Conservation (phyloP, 2,113 vertebrate genomes). For the Caloenas nicobarica region DNA sequence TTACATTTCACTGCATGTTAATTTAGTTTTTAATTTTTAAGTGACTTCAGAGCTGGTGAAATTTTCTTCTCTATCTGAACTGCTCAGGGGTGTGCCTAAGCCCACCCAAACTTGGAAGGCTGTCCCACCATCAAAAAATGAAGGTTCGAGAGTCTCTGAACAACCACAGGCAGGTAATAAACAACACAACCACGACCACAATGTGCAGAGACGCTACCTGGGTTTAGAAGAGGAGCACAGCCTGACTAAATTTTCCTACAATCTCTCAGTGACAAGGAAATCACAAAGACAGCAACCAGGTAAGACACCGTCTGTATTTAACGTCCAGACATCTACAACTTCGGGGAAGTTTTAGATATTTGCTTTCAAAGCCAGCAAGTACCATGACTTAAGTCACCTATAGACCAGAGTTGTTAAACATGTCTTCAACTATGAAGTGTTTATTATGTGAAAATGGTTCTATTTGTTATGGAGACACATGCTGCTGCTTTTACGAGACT, state of each 20-base stretch:
- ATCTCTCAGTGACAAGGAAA: background rate
- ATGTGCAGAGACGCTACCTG: background rate
- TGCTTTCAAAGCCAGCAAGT: background rate
- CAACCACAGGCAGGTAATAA: background rate
- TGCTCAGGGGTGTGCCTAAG: background rate
- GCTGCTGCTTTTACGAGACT: background rate
- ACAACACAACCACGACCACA: background rate
- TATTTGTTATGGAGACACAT: background rate
- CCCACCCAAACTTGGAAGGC: background rate
- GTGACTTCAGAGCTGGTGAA: background rate
- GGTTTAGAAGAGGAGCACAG: background rate
- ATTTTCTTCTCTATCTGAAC: background rate
- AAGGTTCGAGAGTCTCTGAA: background rate
- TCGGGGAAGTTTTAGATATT: background rate
- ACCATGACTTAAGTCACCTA: background rate
- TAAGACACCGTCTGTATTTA: background rate
- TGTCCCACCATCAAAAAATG: background rate
- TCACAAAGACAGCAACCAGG: background rate
- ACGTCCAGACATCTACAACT: background rate
- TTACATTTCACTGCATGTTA: conserved; percentile 48
- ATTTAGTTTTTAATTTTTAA: conserved; percentile 37
- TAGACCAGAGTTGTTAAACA: background rate
- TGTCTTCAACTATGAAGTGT: background rate
- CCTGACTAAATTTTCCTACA: background rate
- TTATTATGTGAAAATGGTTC: background rate